A percentile compares a stretch with the other conserved stretches of the same genome.
These are phyloP conservation scores for Corvus hawaiiensis DNA, from an alignment of 2,113 vertebrate genomes.

Conservation along the genomic window DNA sequence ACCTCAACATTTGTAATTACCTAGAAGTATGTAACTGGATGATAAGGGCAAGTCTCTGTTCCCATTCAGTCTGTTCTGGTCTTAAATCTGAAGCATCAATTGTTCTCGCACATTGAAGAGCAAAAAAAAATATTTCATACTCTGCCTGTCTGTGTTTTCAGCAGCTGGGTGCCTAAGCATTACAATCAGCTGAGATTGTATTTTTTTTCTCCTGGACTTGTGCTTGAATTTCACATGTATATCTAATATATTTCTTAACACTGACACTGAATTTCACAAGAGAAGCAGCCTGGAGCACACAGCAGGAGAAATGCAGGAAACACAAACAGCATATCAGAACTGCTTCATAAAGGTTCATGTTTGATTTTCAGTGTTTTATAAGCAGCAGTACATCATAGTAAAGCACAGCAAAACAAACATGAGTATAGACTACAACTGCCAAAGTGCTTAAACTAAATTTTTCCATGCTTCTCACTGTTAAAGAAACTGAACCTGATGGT, in stretches of 20 bases:
- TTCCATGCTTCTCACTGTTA: not conserved
- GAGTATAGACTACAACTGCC: not conserved
- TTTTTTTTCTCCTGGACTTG: not conserved
- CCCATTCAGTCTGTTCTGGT: not conserved
- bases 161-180: not conserved
- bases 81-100: not conserved
- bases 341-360: not conserved
- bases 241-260: not conserved
- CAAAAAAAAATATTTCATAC: not conserved
- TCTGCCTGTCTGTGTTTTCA: not conserved
- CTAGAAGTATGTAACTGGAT: not conserved
- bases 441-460: not conserved
- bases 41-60: not conserved
- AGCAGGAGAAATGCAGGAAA: not conserved
- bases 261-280: not conserved
- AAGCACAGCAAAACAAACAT: not conserved
- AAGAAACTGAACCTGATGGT: not conserved
- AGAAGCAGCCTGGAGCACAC: not conserved
- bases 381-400: not conserved
- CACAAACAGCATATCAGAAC: not conserved
- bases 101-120: not conserved
- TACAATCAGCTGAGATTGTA: not conserved
- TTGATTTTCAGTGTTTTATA: not conserved
- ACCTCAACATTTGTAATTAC: not conserved
- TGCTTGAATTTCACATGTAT: not conserved